Evolutionary conservation across 2,113 vertebrate genomes (phyloP).

Genomic region (Cochlearius cochlearius): DNA sequence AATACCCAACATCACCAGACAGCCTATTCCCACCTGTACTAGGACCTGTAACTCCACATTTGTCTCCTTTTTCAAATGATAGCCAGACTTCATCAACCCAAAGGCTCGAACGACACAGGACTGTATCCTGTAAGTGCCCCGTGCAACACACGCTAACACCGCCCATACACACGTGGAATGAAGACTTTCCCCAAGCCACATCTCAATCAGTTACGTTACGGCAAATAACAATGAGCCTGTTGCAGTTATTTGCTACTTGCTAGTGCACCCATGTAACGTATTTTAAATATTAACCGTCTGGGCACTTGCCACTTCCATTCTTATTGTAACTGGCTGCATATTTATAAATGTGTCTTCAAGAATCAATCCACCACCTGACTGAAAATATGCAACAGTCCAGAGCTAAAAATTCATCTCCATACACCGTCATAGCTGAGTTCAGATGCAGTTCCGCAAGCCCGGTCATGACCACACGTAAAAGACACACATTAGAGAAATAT

Average conservation of each 20-base stretch:
- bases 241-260: neutral
- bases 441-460: neutral
- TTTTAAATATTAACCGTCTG: neutral
- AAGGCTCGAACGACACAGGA: neutral
- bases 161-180: fast-evolving
- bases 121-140: neutral
- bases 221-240: neutral
- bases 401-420: neutral
- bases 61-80: neutral
- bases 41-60: neutral
- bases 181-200: neutral
- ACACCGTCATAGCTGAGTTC: neutral
- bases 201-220: neutral
- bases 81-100: neutral
- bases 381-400: neutral
- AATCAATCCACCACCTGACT: neutral
- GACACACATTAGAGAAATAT: neutral
- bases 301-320: neutral
- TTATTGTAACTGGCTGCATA: neutral
- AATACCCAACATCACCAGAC: neutral
- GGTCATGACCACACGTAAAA: neutral
- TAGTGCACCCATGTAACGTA: neutral
- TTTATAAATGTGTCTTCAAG: neutral
- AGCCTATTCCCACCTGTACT: neutral
- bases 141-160: neutral